phyloP scores from a whole-genome alignment of 2,797 vertebrate genomes.

The Labeo calbasu region DNA sequence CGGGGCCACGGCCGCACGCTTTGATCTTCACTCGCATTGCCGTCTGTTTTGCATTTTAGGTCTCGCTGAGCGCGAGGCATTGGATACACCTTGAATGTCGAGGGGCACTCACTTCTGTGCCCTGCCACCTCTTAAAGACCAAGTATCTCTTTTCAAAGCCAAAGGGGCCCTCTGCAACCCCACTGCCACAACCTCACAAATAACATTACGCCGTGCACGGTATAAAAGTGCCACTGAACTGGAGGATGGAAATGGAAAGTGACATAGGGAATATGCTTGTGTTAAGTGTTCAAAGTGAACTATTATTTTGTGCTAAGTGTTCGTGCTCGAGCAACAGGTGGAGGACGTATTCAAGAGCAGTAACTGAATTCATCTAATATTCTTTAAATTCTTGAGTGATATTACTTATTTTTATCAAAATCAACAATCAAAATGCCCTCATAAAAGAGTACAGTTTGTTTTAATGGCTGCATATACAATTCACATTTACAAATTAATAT shows the following conservation, averaged over 20 bases:
- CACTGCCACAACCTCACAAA: constrained; percentile 28
- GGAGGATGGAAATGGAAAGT: constrained; percentile 45
- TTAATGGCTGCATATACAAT: background rate
- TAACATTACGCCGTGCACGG: constrained; percentile 59
- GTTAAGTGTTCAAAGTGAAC: background rate
- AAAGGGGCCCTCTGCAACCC: constrained; percentile 65
- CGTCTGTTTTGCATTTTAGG: constrained; percentile 83
- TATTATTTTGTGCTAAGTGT: background rate
- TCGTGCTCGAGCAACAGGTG: background rate
- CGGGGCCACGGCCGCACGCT: constrained; percentile 69
- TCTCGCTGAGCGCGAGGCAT: constrained; percentile 77
- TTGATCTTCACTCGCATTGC: constrained; percentile 81
- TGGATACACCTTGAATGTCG: constrained; percentile 79
- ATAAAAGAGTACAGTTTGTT: background rate
- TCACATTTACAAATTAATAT: background rate
- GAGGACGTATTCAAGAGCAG: background rate
- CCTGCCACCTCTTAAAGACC: constrained; percentile 74
- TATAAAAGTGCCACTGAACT: constrained; percentile 60
- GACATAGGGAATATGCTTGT: background rate
- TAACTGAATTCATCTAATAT: background rate
- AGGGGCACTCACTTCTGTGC: constrained; percentile 42
- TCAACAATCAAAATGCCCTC: background rate
- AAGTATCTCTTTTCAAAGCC: constrained; percentile 79
- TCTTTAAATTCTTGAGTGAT: background rate
- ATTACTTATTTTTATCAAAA: background rate